These are phyloP conservation scores for Pentamera pediparva DNA, from an alignment of 53 echinoderm and acorn worm species.

Conservation along the genomic window DNA sequence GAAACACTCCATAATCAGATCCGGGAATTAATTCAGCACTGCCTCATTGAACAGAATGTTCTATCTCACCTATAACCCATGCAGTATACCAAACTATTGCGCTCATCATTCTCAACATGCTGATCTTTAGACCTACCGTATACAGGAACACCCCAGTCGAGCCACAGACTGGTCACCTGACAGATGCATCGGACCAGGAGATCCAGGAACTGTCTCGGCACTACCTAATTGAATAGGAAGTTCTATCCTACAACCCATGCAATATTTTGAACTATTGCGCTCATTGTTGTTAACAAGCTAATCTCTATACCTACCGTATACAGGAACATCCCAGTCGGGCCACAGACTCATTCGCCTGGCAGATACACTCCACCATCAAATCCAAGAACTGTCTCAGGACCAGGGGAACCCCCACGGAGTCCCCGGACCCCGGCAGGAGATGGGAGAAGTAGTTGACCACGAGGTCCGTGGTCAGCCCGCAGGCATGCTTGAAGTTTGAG, in stretches of 20 bases:
- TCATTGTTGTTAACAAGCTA: neutral
- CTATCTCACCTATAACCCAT: too few relatives aligned
- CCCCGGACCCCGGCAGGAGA: slow-evolving; percentile 25
- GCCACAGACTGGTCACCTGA: too few relatives aligned
- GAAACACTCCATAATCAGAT: slow-evolving; percentile 91
- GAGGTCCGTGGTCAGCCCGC: slow-evolving; percentile 90
- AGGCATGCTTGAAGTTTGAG: slow-evolving; percentile 96
- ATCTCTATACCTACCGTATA: slow-evolving; percentile 57
- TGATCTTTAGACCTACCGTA: too few relatives aligned
- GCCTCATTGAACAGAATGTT: too few relatives aligned
- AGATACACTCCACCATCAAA: slow-evolving; percentile 91
- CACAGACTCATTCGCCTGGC: slow-evolving; percentile 88
- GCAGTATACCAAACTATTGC: too few relatives aligned
- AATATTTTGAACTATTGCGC: too few relatives aligned
- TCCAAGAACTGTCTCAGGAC: slow-evolving; percentile 90
- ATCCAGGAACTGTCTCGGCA: neutral
- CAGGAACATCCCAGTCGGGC: slow-evolving; percentile 97
- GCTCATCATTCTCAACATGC: too few relatives aligned
- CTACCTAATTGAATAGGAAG: neutral
- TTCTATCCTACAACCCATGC: too few relatives aligned
- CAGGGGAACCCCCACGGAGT: slow-evolving; percentile 58
- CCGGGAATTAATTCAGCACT: slow-evolving; percentile 85
- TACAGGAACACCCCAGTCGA: too few relatives aligned
- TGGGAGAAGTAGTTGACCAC: slow-evolving; percentile 81
- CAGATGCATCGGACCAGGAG: neutral